Evolutionary conservation across 2,113 vertebrate genomes (phyloP).

Genomic region (Osmerus eperlanus): DNA sequence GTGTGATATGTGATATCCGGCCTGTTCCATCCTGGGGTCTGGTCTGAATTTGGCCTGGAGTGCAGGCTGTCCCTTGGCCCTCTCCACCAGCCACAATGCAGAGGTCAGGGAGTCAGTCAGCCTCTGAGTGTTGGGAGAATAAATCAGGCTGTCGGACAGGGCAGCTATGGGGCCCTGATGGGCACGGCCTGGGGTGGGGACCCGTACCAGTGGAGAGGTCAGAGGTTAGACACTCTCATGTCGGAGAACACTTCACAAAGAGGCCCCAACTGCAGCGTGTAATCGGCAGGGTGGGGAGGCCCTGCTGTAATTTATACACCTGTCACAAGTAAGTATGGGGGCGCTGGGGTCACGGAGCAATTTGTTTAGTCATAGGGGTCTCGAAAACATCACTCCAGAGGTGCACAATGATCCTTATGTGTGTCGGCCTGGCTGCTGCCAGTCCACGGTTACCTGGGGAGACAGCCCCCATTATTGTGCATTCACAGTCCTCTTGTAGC

Average conservation of each 20-base stretch:
- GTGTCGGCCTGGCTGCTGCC: neutral
- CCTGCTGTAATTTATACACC: conserved; percentile 59
- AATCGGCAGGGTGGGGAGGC: conserved; percentile 31
- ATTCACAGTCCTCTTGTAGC: neutral
- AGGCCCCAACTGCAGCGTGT: conserved; percentile 32
- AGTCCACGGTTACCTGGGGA: conserved; percentile 6
- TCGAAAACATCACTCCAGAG: conserved; percentile 40
- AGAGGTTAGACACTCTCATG: conserved; percentile 54
- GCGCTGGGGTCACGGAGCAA: conserved; percentile 51
- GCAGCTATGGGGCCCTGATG: conserved; percentile 22
- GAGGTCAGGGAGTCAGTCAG: conserved; percentile 25
- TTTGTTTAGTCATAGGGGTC: conserved; percentile 55
- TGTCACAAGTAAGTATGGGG: conserved; percentile 49
- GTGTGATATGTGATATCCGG: neutral
- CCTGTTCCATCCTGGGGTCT: neutral
- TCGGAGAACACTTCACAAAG: conserved; percentile 52
- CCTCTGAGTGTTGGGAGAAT: conserved; percentile 30
- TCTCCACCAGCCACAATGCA: conserved; percentile 23
- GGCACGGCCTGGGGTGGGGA: conserved; percentile 24
- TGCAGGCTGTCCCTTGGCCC: conserved; percentile 4
- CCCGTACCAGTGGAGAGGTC: conserved; percentile 48
- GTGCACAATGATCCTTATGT: conserved; percentile 32
- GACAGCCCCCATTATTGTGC: neutral
- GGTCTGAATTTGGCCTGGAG: conserved; percentile 4
- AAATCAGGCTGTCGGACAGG: conserved; percentile 32